Conservation (phyloP, 2,113 vertebrate genomes). For the Abramis brama region DNA sequence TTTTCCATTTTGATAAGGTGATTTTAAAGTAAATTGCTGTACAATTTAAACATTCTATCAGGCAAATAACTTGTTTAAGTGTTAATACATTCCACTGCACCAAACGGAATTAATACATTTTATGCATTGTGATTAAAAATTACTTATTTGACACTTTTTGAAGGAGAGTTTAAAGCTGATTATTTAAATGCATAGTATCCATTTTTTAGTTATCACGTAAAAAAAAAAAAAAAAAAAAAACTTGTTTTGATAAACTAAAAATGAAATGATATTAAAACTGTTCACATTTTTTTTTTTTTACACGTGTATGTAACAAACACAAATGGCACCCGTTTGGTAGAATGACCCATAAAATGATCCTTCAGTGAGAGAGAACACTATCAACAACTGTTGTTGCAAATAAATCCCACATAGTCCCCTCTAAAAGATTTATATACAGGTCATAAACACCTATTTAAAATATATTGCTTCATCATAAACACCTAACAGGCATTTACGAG, state of each 20-base stretch:
- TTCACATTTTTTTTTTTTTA: no score
- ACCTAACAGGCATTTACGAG: not conserved
- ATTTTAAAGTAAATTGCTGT: not conserved
- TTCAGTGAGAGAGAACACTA: not conserved
- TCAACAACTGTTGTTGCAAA: not conserved
- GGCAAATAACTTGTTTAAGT: not conserved
- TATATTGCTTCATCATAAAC: slow-evolving; percentile 31
- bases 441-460: slow-evolving; percentile 34
- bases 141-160: not conserved
- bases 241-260: no score
- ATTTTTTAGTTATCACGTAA: no score
- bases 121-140: not conserved
- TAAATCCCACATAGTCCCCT: slow-evolving; percentile 5
- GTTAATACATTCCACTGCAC: not conserved
- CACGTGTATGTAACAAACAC: not conserved
- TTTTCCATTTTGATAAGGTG: not conserved
- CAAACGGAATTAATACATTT: not conserved
- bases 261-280: no score
- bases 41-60: not conserved
- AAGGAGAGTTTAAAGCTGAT: not conserved
- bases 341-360: not conserved
- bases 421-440: slow-evolving; percentile 2
- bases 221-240: no score
- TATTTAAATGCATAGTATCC: no score
- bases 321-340: not conserved